These are phyloP conservation scores for Deroptyus accipitrinus DNA, from an alignment of 2,113 vertebrate genomes.

Conservation along the genomic window DNA sequence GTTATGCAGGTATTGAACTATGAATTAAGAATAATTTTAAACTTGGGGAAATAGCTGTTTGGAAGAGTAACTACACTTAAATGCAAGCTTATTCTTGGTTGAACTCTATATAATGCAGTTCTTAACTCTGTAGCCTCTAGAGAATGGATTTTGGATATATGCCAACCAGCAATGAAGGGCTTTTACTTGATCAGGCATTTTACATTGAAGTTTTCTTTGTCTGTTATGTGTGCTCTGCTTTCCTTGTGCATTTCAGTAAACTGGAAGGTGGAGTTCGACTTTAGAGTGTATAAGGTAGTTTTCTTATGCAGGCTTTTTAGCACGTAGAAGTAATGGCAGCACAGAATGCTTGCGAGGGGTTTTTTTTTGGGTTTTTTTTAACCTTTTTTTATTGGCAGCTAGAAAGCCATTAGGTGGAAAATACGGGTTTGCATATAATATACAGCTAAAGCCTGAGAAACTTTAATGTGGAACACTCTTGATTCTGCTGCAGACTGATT, in stretches of 20 bases:
- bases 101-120: neutral
- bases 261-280: neutral
- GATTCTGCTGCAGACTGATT: neutral
- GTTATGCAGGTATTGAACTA: neutral
- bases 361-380: neutral
- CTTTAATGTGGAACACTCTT: neutral
- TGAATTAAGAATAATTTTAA: neutral
- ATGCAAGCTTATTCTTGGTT: neutral
- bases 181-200: neutral
- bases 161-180: neutral
- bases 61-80: neutral
- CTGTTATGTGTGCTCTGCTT: fast-evolving
- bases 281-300: neutral
- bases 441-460: neutral
- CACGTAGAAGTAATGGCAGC: neutral
- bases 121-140: neutral
- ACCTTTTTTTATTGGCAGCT: neutral
- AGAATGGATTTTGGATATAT: neutral
- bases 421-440: neutral
- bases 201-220: neutral
- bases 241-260: neutral
- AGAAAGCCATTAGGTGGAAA: neutral
- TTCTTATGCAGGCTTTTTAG: neutral
- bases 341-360: neutral
- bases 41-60: neutral